Conservation (phyloP, 2,113 vertebrate species). For the Eudyptes chrysolophus region DNA sequence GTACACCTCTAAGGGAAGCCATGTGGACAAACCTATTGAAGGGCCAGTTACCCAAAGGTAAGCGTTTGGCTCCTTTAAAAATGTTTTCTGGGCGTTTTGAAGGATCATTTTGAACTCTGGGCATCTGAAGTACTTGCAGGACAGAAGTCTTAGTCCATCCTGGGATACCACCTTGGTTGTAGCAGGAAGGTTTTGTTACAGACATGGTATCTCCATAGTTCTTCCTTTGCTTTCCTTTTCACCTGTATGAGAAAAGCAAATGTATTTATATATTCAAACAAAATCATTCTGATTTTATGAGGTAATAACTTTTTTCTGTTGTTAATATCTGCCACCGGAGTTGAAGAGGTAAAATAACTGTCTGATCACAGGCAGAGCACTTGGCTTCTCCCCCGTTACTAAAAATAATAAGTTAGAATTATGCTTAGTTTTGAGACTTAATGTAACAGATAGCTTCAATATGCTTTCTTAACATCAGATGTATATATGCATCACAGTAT, state of each 20-base stretch:
- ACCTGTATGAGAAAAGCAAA: background rate
- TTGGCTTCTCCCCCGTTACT: background rate
- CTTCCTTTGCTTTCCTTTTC: background rate
- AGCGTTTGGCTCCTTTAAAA: background rate
- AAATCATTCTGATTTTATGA: background rate
- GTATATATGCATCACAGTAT: too few relatives aligned
- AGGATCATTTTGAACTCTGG: background rate
- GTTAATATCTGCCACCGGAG: background rate
- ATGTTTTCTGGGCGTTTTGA: background rate
- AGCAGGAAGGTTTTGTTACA: background rate
- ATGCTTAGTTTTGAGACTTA: background rate
- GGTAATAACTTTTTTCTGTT: background rate
- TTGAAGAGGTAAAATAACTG: background rate
- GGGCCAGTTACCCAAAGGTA: background rate
- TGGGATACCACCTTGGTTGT: background rate
- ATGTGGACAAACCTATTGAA: background rate
- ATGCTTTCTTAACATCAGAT: background rate
- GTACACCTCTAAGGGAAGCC: background rate
- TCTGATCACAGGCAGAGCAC: background rate
- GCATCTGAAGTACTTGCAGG: background rate
- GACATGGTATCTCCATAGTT: background rate
- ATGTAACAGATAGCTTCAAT: background rate
- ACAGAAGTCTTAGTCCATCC: background rate
- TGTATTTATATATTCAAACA: background rate
- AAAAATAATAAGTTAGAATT: background rate